Evolutionary conservation across 2,888 invertebrate species (phyloP), one percentile per base, ranked within the genome.

Genomic region (Aphidoletes aphidimyza): DNA sequence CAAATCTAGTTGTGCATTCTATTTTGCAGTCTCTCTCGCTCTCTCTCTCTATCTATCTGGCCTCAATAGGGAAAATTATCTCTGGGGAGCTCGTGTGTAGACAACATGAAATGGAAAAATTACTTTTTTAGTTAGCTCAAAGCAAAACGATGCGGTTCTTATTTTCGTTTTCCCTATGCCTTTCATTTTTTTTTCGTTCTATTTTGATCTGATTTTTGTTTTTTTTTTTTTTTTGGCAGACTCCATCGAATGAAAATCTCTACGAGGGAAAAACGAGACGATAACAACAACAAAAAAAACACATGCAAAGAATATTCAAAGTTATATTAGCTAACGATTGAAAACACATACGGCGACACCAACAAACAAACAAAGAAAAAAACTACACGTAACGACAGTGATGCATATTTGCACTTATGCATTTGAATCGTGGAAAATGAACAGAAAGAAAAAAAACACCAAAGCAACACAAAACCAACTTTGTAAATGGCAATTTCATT

Each of bases 321-420:
- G 47, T 47, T 47, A 47, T 47, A 47, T 47, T 19, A 9, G 19
- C 2, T n/a, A 5, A 26, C n/a, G 1, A 54, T 26, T 54, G 22
- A 5, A 22, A 22, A 22, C 26, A 26, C 54, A 54, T 54, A 54
- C 0, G 22, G 17, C 0, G 22, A 54, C 26, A 47, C n/a, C n/a
- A n/a, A n/a, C n/a, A n/a, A n/a, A n/a, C n/a, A n/a, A n/a, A n/a
- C n/a, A n/a, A n/a, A n/a, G n/a, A n/a, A n/a, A n/a, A n/a, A n/a
- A n/a, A n/a, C n/a, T n/a, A n/a, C n/a, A n/a, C n/a, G n/a, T n/a
- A n/a, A 47, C 8, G 47, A 47, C 47, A 47, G 54, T 54, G 54
- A 54, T 54, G 54, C 22, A 26, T 26, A 54, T 54, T 54, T 26
- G 26, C 54, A 54, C 54, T n/a, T 54, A 54, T 47, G 47, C 47